Evolutionary conservation across 92 coral and sea anemone species (phyloP).

Genomic region (Epizoanthus scotinus): DNA sequence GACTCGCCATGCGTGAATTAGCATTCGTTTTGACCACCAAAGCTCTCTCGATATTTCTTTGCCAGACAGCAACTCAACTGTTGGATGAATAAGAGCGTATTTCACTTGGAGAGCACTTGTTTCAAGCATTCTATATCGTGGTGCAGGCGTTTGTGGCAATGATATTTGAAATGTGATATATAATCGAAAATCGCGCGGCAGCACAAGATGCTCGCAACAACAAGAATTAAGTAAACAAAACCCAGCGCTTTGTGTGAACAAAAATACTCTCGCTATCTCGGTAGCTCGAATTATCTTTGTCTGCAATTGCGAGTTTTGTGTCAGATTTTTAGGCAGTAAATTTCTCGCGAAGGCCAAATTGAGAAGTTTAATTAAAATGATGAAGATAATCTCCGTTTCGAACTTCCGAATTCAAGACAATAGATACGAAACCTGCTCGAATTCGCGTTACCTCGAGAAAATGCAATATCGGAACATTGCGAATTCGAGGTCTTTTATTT

Average conservation of each 20-base stretch:
- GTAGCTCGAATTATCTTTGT: not conserved
- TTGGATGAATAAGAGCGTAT: not conserved
- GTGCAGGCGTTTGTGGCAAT: not conserved
- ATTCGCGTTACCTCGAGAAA: conserved; percentile 37
- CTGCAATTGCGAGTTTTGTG: conserved; percentile 1
- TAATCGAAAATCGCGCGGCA: conserved; percentile 14
- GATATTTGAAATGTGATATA: not conserved
- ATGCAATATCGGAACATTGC: conserved; percentile 23
- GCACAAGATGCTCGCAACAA: conserved; percentile 14
- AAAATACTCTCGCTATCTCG: not conserved
- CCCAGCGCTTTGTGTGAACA: conserved; percentile 15
- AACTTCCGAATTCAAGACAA: conserved; percentile 32
- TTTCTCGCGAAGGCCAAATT: not conserved
- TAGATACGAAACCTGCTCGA: not conserved
- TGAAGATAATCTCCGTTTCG: conserved; percentile 12
- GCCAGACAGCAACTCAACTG: not conserved
- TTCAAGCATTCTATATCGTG: not conserved
- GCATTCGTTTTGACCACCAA: conserved; percentile 1
- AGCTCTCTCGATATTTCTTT: not conserved
- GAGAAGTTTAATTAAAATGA: conserved; percentile 15
- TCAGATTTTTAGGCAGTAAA: conserved; percentile 3
- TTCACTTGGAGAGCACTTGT: not conserved
- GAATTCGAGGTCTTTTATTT: conserved; percentile 9
- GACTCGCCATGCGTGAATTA: conserved; percentile 17
- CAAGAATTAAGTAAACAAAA: conserved; percentile 38